Percentiles rank a stretch among this genome's conserved stretches.
phyloP scores from a whole-genome alignment of 2,797 vertebrate species.

The Pampus argenteus region DNA sequence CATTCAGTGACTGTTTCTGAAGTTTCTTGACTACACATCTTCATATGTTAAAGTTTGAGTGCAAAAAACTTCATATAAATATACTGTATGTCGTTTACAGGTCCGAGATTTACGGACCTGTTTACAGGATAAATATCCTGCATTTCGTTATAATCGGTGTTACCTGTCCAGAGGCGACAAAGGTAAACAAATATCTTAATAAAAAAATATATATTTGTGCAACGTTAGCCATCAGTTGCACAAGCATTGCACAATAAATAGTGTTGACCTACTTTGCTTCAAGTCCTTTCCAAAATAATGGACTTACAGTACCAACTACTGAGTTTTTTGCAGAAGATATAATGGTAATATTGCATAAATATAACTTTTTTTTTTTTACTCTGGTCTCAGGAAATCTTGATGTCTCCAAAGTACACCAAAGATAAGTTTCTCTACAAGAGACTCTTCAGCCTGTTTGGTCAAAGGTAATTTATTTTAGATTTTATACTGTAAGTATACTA shows the following conservation, averaged over 20 bases:
- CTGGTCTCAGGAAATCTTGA: slow-evolving; percentile 88
- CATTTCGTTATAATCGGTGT: slow-evolving; percentile 80
- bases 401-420: slow-evolving; percentile 91
- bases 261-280: background rate
- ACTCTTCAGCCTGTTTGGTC: slow-evolving; percentile 87
- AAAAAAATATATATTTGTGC: background rate
- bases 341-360: background rate
- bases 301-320: background rate
- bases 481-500: background rate
- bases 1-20: too few species aligned
- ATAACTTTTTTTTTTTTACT: background rate
- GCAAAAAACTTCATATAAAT: too few species aligned
- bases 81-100: slow-evolving; percentile 75
- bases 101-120: slow-evolving; percentile 87
- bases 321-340: background rate
- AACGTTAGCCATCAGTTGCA: background rate
- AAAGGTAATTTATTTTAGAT: slow-evolving; percentile 81
- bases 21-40: too few species aligned
- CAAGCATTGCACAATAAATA: background rate
- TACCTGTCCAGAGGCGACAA: slow-evolving; percentile 88
- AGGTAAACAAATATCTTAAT: slow-evolving; percentile 80
- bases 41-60: background rate
- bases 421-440: slow-evolving; percentile 78
- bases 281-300: background rate
- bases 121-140: slow-evolving; percentile 84